Evolutionary conservation across 2,888 invertebrate genomes (phyloP), one percentile per base, ranked within the genome.

Genomic region (Diadromus collaris): DNA sequence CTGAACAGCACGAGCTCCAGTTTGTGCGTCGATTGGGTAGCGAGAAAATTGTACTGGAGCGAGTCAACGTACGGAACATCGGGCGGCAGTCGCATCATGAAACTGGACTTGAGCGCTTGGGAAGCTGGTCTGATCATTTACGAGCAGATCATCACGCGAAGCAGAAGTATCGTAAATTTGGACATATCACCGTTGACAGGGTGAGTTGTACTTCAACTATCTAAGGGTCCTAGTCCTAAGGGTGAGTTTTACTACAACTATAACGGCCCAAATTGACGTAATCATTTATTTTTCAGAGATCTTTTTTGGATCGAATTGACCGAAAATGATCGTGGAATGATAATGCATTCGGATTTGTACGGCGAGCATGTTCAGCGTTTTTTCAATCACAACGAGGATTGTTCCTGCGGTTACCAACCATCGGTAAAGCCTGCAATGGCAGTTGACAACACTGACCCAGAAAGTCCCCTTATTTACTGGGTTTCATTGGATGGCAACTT

Each of bases 1-100:
- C 88, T 95, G 75, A 92, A 93, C 41, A 92, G 92, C n/a, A 93
- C 93, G 38, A 93, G 93, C 0, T 89, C 93, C 10, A 94, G 95
- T 78, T 91, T 98, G 32, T 94, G 96, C 2, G 92, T 97, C 0
- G 98, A 98, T 91, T 98, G 98, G 98, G 93, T 98, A 56, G 94
- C 95, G 64, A 93, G 97, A 64, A 94, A 95, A 60, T 91, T 98
- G 6, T 98, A 96, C 89, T 97, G 97, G 94, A 93, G 95, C 0
- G 97, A 97, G 90, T 87, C 93, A 24, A 93, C 92, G 82, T 91
- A 92, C 34, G 88, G 85, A 10, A 89, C 86, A 76, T 86, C 84
- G 51, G 84, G 83, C 73, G 92, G 92, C 82, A 93, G 93, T 76
- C 93, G 93, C 0, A 92, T 95, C 32, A 94, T 94, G 86, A 93